Conservation (phyloP, 2,113 vertebrate species). For the Gadus macrocephalus region DNA sequence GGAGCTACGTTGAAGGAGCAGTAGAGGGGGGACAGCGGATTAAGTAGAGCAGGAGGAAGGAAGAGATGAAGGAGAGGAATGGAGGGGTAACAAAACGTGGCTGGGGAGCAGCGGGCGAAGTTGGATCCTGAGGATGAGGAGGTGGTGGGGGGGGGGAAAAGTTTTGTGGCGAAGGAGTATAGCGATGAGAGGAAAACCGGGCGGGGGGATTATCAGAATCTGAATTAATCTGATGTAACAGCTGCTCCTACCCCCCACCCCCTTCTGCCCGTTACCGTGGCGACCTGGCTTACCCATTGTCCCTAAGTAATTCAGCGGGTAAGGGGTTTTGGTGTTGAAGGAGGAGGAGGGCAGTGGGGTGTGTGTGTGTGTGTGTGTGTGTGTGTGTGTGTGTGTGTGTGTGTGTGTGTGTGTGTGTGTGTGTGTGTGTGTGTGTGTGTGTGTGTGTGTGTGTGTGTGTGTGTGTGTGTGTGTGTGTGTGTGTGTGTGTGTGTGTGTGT, state of each 20-base stretch:
- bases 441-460: no score
- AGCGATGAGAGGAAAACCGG: constrained; percentile 36
- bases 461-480: no score
- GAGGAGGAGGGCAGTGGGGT: constrained; percentile 66
- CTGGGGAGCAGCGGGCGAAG: constrained; percentile 47
- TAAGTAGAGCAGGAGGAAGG: constrained; percentile 30
- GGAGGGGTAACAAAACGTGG: constrained; percentile 25
- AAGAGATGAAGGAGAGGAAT: constrained; percentile 48
- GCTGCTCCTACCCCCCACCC: constrained; percentile 75
- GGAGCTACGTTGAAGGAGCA: constrained; percentile 45
- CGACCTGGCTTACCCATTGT: constrained; percentile 76
- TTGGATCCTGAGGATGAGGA: constrained; percentile 21
- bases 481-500: constrained; percentile 27
- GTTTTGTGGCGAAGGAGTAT: constrained; percentile 60
- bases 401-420: constrained; percentile 43
- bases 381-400: constrained; percentile 51
- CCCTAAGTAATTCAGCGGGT: constrained; percentile 76
- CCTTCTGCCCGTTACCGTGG: constrained; percentile 76
- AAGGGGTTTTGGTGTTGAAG: constrained; percentile 75
- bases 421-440: no score
- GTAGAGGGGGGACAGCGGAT: not conserved
- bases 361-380: constrained; percentile 63
- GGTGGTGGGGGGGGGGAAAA: constrained; percentile 42
- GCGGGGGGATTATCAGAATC: constrained; percentile 76
- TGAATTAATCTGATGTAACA: constrained; percentile 85